These are phyloP conservation scores for Scytalopus superciliaris DNA, from an alignment of 2,113 vertebrate species.

Conservation along the genomic window DNA sequence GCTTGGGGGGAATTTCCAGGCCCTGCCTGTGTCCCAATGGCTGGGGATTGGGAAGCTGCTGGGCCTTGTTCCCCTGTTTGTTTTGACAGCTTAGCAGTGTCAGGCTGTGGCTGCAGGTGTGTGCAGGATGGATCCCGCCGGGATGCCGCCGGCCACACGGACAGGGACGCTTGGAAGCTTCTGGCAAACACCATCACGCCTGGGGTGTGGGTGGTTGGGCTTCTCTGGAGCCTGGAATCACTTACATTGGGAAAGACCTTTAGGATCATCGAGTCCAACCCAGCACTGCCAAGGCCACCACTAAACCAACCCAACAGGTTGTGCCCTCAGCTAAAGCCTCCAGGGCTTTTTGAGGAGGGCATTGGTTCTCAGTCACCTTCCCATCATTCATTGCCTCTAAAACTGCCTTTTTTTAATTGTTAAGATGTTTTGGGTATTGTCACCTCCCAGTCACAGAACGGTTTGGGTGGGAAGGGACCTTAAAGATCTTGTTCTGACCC, in stretches of 20 bases:
- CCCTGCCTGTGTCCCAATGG: neutral
- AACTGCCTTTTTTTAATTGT: neutral
- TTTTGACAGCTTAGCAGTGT: neutral
- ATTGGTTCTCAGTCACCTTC: neutral
- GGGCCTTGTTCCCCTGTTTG: neutral
- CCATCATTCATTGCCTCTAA: neutral
- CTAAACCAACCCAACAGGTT: neutral
- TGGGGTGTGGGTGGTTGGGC: neutral
- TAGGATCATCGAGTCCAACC: neutral
- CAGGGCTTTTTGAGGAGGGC: neutral
- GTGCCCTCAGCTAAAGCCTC: neutral
- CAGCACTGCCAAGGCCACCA: neutral
- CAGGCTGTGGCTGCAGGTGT: neutral
- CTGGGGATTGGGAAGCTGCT: neutral
- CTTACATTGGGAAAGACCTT: neutral
- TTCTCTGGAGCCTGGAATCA: neutral
- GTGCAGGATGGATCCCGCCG: neutral
- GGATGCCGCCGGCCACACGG: neutral
- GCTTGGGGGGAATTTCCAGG: neutral
- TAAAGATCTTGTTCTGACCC: neutral
- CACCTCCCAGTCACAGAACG: neutral
- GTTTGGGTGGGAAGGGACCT: neutral
- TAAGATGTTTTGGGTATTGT: neutral
- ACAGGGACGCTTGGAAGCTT: neutral
- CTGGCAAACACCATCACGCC: accelerated